A percentile compares a stretch with the other conserved stretches of the same genome.
These are phyloP conservation scores for Synanthedon myopaeformis DNA, from an alignment of 2,888 invertebrate genomes.

Conservation along the genomic window DNA sequence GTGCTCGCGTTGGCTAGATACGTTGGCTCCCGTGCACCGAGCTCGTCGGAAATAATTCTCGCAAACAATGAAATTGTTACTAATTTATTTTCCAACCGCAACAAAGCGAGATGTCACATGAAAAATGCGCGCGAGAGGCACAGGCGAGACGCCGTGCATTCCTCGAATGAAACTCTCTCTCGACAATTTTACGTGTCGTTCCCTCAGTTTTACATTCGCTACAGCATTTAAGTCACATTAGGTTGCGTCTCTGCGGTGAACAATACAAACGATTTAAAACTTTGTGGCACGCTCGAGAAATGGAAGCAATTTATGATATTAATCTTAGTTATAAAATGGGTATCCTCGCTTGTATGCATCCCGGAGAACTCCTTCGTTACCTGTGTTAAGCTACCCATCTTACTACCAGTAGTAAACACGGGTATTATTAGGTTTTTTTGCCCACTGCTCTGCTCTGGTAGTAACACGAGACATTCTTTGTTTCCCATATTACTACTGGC, in stretches of 20 bases:
- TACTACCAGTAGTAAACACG: no score
- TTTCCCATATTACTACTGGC: no score
- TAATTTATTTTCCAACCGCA: conserved; percentile 67
- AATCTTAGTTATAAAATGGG: conserved; percentile 50
- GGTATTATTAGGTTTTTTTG: no score
- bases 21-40: conserved; percentile 8
- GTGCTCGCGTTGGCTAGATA: conserved; percentile 2
- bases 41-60: conserved; percentile 43
- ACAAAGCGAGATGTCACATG: conserved; percentile 69
- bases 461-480: no score
- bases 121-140: conserved; percentile 50
- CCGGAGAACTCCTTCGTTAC: no score
- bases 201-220: conserved; percentile 47
- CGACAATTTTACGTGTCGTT: conserved; percentile 47
- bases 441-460: no score
- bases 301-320: conserved; percentile 49
- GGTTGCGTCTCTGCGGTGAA: conserved; percentile 42
- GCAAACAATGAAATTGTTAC: conserved; percentile 68
- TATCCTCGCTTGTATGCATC: conserved; percentile 40
- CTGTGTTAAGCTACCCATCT: no score
- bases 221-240: conserved; percentile 55
- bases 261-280: conserved; percentile 54
- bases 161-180: conserved; percentile 32
- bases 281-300: conserved; percentile 32
- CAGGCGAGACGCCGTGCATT: conserved; percentile 57